Conservation (phyloP, 2,113 vertebrate species). For the Lipophrys pholis region DNA sequence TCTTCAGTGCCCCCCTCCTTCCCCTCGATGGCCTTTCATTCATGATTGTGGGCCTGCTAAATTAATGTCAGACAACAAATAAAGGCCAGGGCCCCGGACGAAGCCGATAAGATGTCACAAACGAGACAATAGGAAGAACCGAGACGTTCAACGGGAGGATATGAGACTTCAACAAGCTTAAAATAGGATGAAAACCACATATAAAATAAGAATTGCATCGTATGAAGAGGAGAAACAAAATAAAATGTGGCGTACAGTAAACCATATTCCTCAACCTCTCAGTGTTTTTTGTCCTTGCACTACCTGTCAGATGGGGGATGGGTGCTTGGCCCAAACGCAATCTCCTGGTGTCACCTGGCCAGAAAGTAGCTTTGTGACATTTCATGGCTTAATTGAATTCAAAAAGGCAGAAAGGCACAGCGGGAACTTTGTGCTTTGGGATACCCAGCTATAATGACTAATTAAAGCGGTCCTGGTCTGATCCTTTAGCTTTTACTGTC, state of each 20-base stretch:
- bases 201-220: no score
- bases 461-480: background rate
- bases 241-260: slow-evolving; percentile 5
- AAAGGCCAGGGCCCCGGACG: slow-evolving; percentile 13
- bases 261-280: slow-evolving; percentile 44
- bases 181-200: background rate
- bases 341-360: slow-evolving; percentile 66
- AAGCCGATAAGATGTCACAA: background rate
- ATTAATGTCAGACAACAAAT: slow-evolving; percentile 37
- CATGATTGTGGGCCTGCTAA: slow-evolving; percentile 23
- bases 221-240: background rate
- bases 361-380: slow-evolving; percentile 54
- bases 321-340: slow-evolving; percentile 52
- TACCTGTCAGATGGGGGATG: slow-evolving; percentile 19
- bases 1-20: background rate
- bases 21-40: slow-evolving; percentile 23
- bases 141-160: background rate
- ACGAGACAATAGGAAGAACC: no score
- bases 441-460: background rate
- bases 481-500: background rate
- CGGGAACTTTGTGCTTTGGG: background rate
- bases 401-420: slow-evolving; percentile 47
- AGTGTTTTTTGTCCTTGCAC: slow-evolving; percentile 48
- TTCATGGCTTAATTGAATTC: slow-evolving; percentile 67
- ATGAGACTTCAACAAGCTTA: background rate